Percentiles rank a stretch among this genome's conserved stretches.
Evolutionary conservation across 2,888 invertebrate species (phyloP).

Genomic region (Acleris literana): DNA sequence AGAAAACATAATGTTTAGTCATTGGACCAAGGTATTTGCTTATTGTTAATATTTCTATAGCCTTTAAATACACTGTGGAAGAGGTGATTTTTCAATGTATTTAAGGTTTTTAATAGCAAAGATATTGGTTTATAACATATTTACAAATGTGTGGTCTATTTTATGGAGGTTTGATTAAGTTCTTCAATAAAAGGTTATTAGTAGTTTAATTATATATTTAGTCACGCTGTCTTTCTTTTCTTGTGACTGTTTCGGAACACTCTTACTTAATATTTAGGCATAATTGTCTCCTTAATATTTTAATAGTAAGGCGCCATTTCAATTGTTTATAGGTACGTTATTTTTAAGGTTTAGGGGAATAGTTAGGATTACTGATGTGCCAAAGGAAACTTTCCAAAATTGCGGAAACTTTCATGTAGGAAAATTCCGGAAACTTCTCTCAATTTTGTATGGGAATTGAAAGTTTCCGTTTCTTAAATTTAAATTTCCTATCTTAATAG

Average conservation of each 20-base stretch:
- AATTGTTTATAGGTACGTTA: too few species aligned
- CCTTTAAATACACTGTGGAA: neutral
- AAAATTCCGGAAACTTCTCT: too few species aligned
- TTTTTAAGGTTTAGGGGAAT: too few species aligned
- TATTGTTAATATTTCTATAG: neutral
- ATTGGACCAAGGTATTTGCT: neutral
- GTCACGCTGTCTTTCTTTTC: conserved; percentile 13
- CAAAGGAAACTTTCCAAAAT: too few species aligned
- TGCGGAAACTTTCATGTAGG: too few species aligned
- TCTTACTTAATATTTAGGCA: too few species aligned
- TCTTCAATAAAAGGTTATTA: conserved; percentile 30
- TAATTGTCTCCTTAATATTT: too few species aligned
- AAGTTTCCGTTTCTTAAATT: too few species aligned
- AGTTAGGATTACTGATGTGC: too few species aligned
- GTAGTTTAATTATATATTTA: conserved; percentile 22
- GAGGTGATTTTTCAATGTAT: conserved; percentile 7
- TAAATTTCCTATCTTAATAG: too few species aligned
- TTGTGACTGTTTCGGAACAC: neutral
- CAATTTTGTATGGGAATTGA: too few species aligned
- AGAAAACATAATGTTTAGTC: conserved; percentile 28
- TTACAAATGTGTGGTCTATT: conserved; percentile 25
- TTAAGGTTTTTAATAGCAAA: neutral
- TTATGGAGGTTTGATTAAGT: conserved; percentile 30
- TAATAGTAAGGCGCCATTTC: too few species aligned
- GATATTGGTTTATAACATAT: conserved; percentile 4